These are phyloP conservation scores for Drosophila fulvimacula DNA, from an alignment of 2,888 invertebrate species.

Conservation along the genomic window DNA sequence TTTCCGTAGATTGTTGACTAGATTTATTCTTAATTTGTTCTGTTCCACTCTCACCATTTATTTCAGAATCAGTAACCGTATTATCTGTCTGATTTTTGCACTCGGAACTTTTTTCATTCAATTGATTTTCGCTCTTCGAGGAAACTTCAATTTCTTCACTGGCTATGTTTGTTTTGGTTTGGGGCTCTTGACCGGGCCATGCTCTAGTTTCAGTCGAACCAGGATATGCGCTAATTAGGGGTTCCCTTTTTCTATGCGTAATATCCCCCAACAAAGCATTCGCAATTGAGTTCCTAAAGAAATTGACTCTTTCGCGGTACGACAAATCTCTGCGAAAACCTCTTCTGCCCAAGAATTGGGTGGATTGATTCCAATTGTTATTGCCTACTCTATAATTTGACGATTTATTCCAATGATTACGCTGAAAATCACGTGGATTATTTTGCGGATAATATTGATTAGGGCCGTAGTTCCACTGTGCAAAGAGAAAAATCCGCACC, in stretches of 20 bases:
- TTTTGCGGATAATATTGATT: slow-evolving; percentile 14
- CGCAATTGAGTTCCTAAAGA: slow-evolving; percentile 6
- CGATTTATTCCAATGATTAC: slow-evolving; percentile 8
- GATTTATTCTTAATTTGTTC: background rate
- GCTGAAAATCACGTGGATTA: slow-evolving; percentile 10
- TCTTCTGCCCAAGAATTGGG: background rate
- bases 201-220: background rate
- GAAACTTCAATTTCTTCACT: background rate
- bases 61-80: background rate
- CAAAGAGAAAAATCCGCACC: background rate
- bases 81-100: background rate
- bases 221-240: background rate
- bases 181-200: background rate
- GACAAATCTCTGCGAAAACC: slow-evolving; percentile 6
- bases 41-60: background rate
- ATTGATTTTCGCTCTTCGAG: background rate
- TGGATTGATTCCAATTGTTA: slow-evolving; percentile 11
- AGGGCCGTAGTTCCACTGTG: slow-evolving; percentile 29
- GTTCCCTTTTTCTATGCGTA: background rate
- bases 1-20: background rate
- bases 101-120: background rate
- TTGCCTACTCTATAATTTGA: background rate
- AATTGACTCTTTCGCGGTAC: slow-evolving; percentile 19
- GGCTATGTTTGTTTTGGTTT: background rate
- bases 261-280: background rate